Base-by-base conservation (phyloP, 2,797 vertebrate species). In the Clarias laeviceps region DNA sequence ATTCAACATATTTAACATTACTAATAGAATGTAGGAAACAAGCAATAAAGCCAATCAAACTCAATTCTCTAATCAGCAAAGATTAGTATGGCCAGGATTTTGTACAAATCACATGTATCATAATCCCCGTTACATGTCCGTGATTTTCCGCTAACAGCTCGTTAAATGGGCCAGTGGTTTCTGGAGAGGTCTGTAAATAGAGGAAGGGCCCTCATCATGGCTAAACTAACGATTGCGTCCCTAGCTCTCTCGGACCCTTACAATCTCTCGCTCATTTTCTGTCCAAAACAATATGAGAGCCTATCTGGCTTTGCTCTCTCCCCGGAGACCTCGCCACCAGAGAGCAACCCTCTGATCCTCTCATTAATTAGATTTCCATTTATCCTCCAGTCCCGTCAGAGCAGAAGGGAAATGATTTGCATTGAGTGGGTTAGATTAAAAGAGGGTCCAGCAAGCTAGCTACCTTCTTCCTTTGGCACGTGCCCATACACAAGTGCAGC, bases 291-390 rank as follows among this genome's bases (percentile, higher is more conserved):
- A 89, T 90, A 87, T 57, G 59, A 82, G 80, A 86, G 84, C 86
- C 82, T 89, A 88, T 86, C 84, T 89, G 88, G 87, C 88, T 79
- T 73, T 66, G 85, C 72, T 73, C 65, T 86, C 87, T 88, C 92
- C 90, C 90, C 72, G 0, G 92, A 92, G 94, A 91, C 86, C 90
- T 89, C 85, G 91, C 89, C 85, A 88, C 86, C 62, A 84, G 87
- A 90, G 89, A 88, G 91, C 90, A 88, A 91, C 91, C 92, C 89
- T 85, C 90, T 78, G 91, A 92, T 92, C 86, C 70, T 88, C 92
- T 93, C 92, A 94, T 94, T 94, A 95, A 95, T 94, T 93, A 94
- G 85, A 87, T 91, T 91, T 94, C 91, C 91, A 90, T 90, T 92
- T 91, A 92, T 91, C 89, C 90, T 91, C 87, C 85, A 66, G 74